Evolutionary conservation across 2,113 vertebrate species (phyloP).

Genomic region (Scalopus aquaticus): DNA sequence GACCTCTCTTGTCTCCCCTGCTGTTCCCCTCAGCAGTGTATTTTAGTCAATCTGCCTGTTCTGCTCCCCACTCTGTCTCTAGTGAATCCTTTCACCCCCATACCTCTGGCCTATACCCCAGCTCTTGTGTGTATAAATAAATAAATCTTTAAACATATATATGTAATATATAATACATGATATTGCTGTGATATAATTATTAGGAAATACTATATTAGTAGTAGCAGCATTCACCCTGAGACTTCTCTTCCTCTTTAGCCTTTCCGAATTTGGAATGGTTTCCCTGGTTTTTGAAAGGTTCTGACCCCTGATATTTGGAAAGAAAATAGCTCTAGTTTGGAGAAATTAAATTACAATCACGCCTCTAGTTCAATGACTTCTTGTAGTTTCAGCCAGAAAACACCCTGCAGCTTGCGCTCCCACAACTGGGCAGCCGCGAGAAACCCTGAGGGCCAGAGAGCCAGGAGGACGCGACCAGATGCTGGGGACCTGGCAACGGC

Average conservation of each 20-base stretch:
- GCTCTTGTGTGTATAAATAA: no score
- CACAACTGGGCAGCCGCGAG: accelerated
- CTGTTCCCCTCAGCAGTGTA: no score
- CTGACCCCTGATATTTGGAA: constrained; percentile 53
- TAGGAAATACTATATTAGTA: neutral
- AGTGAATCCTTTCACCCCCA: no score
- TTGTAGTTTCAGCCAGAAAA: neutral
- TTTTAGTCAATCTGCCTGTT: no score
- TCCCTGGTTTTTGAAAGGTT: constrained; percentile 40
- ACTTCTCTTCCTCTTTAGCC: neutral
- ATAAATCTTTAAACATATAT: no score
- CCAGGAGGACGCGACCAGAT: neutral
- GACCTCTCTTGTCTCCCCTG: no score
- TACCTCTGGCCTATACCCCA: no score
- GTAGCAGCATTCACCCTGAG: neutral
- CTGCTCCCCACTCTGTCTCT: no score
- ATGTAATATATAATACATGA: neutral
- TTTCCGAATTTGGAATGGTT: constrained; percentile 53
- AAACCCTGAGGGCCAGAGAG: neutral
- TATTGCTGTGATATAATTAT: neutral
- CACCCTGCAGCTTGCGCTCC: neutral
- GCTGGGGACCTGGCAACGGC: neutral
- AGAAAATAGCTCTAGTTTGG: constrained; percentile 67
- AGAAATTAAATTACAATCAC: constrained; percentile 67
- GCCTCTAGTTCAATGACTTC: constrained; percentile 44